A percentile compares a stretch with the other conserved stretches of the same genome.
Evolutionary conservation across 2,113 vertebrate species (phyloP).

Genomic region (Capreolus pygargus): DNA sequence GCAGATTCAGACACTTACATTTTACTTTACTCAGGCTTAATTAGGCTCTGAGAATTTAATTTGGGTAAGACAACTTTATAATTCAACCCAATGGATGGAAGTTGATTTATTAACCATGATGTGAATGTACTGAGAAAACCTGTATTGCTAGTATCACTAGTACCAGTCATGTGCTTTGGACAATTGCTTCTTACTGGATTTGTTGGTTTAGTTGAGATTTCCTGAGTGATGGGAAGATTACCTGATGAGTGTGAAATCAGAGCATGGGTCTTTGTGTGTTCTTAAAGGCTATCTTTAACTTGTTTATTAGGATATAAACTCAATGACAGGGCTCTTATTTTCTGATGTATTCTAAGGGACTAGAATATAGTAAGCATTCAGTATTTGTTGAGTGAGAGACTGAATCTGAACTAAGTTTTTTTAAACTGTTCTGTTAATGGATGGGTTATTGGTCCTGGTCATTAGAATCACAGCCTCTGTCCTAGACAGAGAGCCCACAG

Average conservation of each 20-base stretch:
- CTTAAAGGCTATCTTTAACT: background rate
- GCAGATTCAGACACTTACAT: slow-evolving; percentile 25
- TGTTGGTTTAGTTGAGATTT: background rate
- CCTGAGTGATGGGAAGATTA: background rate
- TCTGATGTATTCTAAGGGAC: background rate
- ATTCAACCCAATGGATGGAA: slow-evolving; percentile 29
- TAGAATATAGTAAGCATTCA: background rate
- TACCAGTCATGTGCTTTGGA: background rate
- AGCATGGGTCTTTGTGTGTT: background rate
- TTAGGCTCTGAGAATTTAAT: slow-evolving; percentile 18
- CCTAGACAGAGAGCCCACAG: background rate
- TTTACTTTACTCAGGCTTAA: slow-evolving; percentile 20
- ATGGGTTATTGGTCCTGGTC: background rate
- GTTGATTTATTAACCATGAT: background rate
- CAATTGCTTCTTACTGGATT: background rate
- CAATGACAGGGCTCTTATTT: background rate
- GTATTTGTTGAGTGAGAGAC: background rate
- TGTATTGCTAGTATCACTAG: background rate
- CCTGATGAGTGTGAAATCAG: background rate
- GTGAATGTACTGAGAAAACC: slow-evolving; percentile 29
- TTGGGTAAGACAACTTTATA: slow-evolving; percentile 17
- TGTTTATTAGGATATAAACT: slow-evolving; percentile 38
- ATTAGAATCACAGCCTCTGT: background rate
- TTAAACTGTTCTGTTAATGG: background rate
- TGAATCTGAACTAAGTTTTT: slow-evolving; percentile 7